Conservation (phyloP, 2,113 vertebrate species). For the Notothenia coriiceps region DNA sequence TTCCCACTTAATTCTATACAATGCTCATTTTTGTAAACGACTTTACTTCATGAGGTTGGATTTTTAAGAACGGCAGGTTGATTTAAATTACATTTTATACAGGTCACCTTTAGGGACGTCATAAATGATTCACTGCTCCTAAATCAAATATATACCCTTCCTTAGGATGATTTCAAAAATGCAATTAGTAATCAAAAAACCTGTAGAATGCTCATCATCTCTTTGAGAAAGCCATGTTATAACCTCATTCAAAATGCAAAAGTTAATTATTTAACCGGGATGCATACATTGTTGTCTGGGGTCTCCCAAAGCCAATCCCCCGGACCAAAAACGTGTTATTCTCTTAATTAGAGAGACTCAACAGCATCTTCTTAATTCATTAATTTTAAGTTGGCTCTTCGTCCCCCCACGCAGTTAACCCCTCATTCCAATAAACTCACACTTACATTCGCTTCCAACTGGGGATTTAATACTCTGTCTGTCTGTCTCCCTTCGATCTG, state of each 20-base stretch:
- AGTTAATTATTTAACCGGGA: conserved; percentile 64
- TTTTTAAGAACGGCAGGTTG: conserved; percentile 46
- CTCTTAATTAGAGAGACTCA: conserved; percentile 68
- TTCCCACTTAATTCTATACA: conserved; percentile 28
- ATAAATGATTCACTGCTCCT: conserved; percentile 67
- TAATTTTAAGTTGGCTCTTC: conserved; percentile 66
- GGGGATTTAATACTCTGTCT: conserved; percentile 35
- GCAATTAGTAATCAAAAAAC: conserved; percentile 50
- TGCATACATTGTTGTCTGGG: conserved; percentile 58
- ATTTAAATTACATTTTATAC: conserved; percentile 22
- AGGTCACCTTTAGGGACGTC: conserved; percentile 38
- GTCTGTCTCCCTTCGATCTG: conserved; percentile 11
- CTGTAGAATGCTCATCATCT: conserved; percentile 37
- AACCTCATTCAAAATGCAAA: conserved; percentile 79
- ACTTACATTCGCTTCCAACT: conserved; percentile 18
- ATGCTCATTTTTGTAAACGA: conserved; percentile 36
- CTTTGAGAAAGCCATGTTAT: conserved; percentile 69
- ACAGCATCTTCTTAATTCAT: conserved; percentile 61
- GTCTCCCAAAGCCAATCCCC: conserved; percentile 37
- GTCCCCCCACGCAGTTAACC: conserved; percentile 49
- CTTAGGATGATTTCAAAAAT: conserved; percentile 43
- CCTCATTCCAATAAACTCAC: conserved; percentile 35
- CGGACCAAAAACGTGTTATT: conserved; percentile 55
- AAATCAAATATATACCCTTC: conserved; percentile 63
- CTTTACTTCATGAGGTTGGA: conserved; percentile 34